A percentile compares a stretch with the other conserved stretches of the same genome.
Evolutionary conservation across 2,888 invertebrate species (phyloP).

Genomic region (Iselma pallidipennis): DNA sequence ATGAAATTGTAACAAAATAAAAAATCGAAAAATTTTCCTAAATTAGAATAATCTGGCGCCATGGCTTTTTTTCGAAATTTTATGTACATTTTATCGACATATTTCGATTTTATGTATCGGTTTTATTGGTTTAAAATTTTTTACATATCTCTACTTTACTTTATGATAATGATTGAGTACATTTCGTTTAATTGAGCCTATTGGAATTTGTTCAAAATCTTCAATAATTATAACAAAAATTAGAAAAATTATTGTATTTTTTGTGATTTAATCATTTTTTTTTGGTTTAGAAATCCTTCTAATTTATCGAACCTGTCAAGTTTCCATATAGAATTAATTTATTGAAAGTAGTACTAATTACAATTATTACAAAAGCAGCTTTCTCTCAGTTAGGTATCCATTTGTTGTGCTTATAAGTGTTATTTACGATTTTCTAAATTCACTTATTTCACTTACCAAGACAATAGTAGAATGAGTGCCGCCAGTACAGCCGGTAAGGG

Average conservation of each 20-base stretch:
- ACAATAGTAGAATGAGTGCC: slow-evolving; percentile 24
- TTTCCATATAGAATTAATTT: neutral
- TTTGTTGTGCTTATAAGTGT: slow-evolving; percentile 15
- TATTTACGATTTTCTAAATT: slow-evolving; percentile 32
- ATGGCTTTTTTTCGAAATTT: neutral
- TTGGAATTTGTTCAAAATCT: too few species aligned
- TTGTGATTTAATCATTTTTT: too few species aligned
- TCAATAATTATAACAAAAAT: too few species aligned
- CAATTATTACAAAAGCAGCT: neutral
- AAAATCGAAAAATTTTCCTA: neutral
- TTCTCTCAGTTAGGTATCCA: neutral
- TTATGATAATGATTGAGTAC: too few species aligned
- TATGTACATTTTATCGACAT: neutral
- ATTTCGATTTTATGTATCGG: neutral
- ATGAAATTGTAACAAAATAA: neutral
- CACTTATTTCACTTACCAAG: slow-evolving; percentile 37
- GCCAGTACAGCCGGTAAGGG: slow-evolving; percentile 28
- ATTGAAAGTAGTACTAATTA: neutral
- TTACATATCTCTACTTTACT: too few species aligned
- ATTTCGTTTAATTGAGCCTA: too few species aligned
- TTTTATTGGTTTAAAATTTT: too few species aligned
- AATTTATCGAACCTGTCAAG: neutral
- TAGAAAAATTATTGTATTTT: too few species aligned
- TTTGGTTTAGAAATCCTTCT: neutral
- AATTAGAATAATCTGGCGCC: neutral